Percentiles rank a stretch among this genome's conserved stretches.
Evolutionary conservation across 1,140 invertebrate species (phyloP).

Genomic region (Aphis craccivora): DNA sequence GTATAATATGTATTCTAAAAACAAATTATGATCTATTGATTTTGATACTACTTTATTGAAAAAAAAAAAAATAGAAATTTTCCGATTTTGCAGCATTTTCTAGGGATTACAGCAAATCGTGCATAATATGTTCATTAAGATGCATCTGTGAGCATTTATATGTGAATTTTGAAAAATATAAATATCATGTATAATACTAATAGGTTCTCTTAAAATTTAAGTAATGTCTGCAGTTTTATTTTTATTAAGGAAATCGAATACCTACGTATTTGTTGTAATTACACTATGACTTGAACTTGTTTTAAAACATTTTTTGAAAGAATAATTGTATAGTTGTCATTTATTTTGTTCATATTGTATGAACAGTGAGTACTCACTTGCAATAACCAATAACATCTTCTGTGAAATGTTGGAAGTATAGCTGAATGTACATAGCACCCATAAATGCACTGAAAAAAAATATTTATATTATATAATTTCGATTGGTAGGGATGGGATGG

Average conservation of each 20-base stretch:
- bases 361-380: constrained; percentile 71
- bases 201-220: background rate
- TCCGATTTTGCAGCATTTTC: background rate
- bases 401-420: constrained; percentile 96
- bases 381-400: constrained; percentile 95
- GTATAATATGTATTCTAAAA: background rate
- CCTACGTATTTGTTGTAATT: background rate
- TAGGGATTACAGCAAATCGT: background rate
- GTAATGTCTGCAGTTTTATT: background rate
- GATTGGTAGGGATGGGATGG: background rate
- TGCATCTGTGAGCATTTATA: background rate
- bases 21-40: background rate
- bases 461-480: background rate
- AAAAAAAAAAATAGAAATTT: background rate
- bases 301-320: background rate
- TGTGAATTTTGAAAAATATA: background rate
- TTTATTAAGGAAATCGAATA: background rate
- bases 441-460: constrained; percentile 84
- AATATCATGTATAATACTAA: background rate
- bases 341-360: background rate
- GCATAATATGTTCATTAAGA: background rate
- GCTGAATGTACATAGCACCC: constrained; percentile 98
- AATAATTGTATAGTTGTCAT: background rate
- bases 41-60: background rate
- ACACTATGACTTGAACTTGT: background rate